These are phyloP conservation scores for Cryptocephalus moraei DNA, from an alignment of 2,888 invertebrate species.

Conservation along the genomic window DNA sequence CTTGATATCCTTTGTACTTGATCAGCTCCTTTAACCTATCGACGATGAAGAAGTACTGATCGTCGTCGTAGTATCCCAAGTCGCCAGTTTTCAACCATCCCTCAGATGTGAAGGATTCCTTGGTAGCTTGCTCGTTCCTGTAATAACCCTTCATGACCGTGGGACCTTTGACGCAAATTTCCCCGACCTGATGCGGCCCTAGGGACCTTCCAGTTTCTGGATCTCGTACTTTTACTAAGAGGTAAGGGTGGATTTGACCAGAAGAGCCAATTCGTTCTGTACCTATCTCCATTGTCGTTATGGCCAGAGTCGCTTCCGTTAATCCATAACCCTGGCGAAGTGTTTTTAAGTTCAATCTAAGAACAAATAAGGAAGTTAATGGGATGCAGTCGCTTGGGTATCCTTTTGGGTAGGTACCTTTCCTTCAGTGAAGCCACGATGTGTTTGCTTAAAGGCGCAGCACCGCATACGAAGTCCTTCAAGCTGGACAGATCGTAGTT, in stretches of 20 bases:
- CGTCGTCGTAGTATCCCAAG: slow-evolving; percentile 69
- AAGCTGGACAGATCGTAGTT: slow-evolving; percentile 65
- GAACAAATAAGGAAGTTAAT: no score
- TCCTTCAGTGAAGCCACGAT: slow-evolving; percentile 50
- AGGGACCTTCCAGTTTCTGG: slow-evolving; percentile 50
- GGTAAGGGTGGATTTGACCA: slow-evolving; percentile 51
- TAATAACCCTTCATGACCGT: slow-evolving; percentile 60
- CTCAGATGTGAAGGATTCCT: slow-evolving; percentile 53
- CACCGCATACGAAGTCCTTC: slow-evolving; percentile 59
- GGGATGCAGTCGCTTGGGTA: no score
- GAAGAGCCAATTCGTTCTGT: slow-evolving; percentile 46
- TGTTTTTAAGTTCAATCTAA: slow-evolving; percentile 39
- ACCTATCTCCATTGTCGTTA: slow-evolving; percentile 25
- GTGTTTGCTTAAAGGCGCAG: slow-evolving; percentile 67
- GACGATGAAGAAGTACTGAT: slow-evolving; percentile 70
- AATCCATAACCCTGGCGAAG: slow-evolving; percentile 68
- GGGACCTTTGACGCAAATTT: slow-evolving; percentile 62
- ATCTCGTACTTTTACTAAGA: slow-evolving; percentile 53
- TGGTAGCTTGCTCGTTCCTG: slow-evolving; percentile 54
- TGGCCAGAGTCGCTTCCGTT: slow-evolving; percentile 60
- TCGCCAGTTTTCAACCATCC: slow-evolving; percentile 77
- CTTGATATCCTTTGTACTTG: slow-evolving; percentile 80
- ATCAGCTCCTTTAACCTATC: slow-evolving; percentile 84
- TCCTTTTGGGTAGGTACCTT: slow-evolving; percentile 24
- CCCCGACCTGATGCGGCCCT: slow-evolving; percentile 59